Base-by-base conservation (phyloP, 2,113 vertebrate genomes). In the Petrocephalus zakoni region DNA sequence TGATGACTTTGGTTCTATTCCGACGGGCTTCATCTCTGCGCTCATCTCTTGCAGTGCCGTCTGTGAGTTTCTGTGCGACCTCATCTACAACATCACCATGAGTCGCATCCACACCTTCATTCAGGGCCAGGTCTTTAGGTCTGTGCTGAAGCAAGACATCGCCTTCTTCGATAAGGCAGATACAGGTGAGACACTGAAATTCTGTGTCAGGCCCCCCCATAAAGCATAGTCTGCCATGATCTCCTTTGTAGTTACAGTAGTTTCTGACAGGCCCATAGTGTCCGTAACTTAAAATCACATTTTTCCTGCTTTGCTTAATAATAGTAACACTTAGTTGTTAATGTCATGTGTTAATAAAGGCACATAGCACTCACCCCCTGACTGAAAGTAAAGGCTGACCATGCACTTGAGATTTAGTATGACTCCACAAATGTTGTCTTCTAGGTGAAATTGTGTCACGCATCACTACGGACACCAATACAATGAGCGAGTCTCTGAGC, bases 391-490 rank as follows among this genome's bases (percentile, higher is more conserved):
- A 75, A 75, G 11, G 6, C 29, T 0, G 25, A 25, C 61, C 4
- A 25, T 64, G 2, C 58, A 68, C n/a, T 68, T 13, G n/a, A 68
- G 11, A 1, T 68, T 9, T 29, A 68, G 25, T 68, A 13, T 29
- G 61, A 68, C 25, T 68, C 25, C 61, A 29, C 61, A 29, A 68
- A 42, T 42, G 34, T 75, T 51, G 47, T 81, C 22, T 81, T 53
- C 51, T 75, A 96, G 96, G 96, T 87, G 93, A 95, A n/a, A 94
- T 96, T 29, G 96, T 96, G 88, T 96, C 96, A 0, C 94, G 94
- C 2, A 94, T 96, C 75, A 96, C 95, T 90, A 95, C 94, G 0
- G 95, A 96, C 87, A 96, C 96, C 46, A 96, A 96, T 85, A 91
- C 91, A 0, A 92, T 96, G 95, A 96, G 95, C 13, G 95, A 96